Conservation (phyloP, 2,113 vertebrate genomes). For the Eptatretus burgeri region DNA sequence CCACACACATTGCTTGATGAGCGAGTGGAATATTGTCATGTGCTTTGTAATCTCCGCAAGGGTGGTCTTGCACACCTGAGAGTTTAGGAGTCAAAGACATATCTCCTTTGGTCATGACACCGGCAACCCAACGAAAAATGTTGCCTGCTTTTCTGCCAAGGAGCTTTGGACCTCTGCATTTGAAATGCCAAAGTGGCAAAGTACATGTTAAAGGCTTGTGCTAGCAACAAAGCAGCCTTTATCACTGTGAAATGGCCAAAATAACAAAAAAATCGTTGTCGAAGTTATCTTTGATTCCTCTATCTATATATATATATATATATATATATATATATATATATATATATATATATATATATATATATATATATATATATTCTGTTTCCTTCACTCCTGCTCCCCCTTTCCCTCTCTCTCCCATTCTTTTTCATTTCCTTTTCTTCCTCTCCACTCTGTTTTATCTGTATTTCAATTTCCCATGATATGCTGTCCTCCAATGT, state of each 20-base stretch:
- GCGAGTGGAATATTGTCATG: not conserved
- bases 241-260: not conserved
- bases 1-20: not conserved
- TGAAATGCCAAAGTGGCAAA: not conserved
- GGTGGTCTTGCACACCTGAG: not conserved
- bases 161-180: too few species aligned
- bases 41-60: not conserved
- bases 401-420: too few species aligned
- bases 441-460: too few species aligned
- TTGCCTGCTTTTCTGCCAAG: too few species aligned
- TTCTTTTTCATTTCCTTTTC: too few species aligned
- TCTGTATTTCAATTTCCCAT: too few species aligned
- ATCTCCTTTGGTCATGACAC: not conserved
- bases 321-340: too few species aligned
- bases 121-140: not conserved
- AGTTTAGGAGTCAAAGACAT: not conserved
- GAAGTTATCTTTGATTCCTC: not conserved
- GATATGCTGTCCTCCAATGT: too few species aligned
- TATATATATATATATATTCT: too few species aligned
- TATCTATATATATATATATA: not conserved
- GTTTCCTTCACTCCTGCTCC: too few species aligned
- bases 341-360: too few species aligned
- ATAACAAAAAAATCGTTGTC: not conserved
- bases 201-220: not conserved
- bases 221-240: not conserved